Base-by-base conservation (phyloP, 2,888 invertebrate species). In the Drosophila mettleri region DNA sequence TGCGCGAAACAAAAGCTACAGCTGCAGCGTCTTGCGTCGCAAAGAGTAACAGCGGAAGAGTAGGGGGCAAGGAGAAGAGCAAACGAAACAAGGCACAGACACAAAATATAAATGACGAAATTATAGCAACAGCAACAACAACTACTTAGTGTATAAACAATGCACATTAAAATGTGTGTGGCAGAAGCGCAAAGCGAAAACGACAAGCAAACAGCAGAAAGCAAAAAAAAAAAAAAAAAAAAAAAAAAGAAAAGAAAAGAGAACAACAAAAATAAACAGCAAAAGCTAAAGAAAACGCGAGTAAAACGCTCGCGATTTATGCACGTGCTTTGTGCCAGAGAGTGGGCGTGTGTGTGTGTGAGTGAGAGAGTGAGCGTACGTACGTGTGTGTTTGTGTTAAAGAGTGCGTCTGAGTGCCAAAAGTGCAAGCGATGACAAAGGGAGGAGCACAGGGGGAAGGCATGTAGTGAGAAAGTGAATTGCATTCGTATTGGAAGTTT, bases 71-170 rank as follows among this genome's bases (percentile, higher is more conserved):
- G 12, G 12, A 18, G 36, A 2, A 18, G 36, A 3, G 31, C 10
- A 27, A 45, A 45, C 24, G 27, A 45, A 45, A 45, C 43, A 9
- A 45, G 27, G 62, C 22, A 49, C 22, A 29, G 39, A 65, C 41
- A 55, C 57, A 65, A 82, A 76, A 74, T 69, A 78, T 71, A 88
- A 78, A 86, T 88, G 76, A 81, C 69, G 85, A 86, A 85, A 85
- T 85, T 80, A 81, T 64, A 72, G 67, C 55, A 46, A 45, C 48
- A 34, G 31, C 29, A 36, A 33, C 52, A 48, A 24, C 57, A 72
- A 48, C 64, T 59, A 69, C 52, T 61, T 74, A 74, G 71, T 52
- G 59, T 69, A 71, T 71, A 63, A 81, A 79, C 86, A 82, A 83
- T 83, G 84, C 84, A 74, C 80, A 83, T 67, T 82, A 85, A 82